Base-by-base conservation (phyloP, 1,140 invertebrate genomes). In the Acyrthosiphon pisum region DNA sequence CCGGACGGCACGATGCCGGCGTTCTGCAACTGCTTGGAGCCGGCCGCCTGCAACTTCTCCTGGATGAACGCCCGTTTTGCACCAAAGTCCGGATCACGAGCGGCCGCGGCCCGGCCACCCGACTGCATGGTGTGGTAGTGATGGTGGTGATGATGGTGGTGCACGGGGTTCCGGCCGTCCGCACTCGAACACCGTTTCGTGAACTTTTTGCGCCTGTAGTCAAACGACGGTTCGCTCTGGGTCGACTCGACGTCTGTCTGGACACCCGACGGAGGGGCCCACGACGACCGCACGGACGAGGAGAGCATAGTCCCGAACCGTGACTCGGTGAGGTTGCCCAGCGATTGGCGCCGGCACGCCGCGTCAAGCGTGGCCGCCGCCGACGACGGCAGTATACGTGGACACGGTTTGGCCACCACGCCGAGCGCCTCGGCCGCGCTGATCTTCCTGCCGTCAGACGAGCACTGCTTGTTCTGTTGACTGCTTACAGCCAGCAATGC, bases 241-340 rank as follows among this genome's bases (percentile, higher is more conserved):
- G 94, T 88, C 6, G 91, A 93, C 92, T 94, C 94, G 18, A 94
- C 94, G 93, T 94, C 94, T 7, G 94, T 94, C 53, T 90, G 89
- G 2, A 93, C 92, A 14, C 91, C 91, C 8, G 94, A 94, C 22
- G 94, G 94, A 1, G 84, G 91, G 93, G 97, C 89, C 1, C 95
- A 96, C 41, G 97, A 97, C 94, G 95, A 95, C 30, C 96, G 97
- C 23, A 68, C 26, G 23, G 89, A 60, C 89, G 89, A 44, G 1
- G 88, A 90, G 23, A 88, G 30, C n/a, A 91, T 76, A n/a, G 93
- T 93, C 1, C 94, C 94, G 44, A 94, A 93, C 91, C 94, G 94
- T 1, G 94, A 94, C 90, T 94, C 94, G 14, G 94, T 94, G 50
- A 94, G 91, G 83, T 94, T 94, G 2, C 94, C 94, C 48, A 94